Conservation (phyloP, 2,113 vertebrate species). For the Pseudonaja textilis region DNA sequence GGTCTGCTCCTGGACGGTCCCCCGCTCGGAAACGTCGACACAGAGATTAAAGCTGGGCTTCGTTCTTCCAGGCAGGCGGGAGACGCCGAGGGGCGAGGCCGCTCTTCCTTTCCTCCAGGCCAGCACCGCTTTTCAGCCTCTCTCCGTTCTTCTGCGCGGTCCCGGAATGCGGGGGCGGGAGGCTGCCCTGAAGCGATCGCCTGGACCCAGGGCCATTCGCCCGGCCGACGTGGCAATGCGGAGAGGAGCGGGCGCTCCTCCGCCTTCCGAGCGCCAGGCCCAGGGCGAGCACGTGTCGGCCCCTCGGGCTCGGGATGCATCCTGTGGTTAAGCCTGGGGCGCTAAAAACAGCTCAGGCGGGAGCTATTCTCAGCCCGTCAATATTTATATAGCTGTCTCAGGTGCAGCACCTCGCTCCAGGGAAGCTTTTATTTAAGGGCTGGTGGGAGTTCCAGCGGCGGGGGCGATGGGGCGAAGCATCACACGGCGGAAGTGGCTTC, state of each 20-base stretch:
- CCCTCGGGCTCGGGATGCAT: neutral
- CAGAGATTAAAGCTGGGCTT: neutral
- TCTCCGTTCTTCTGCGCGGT: neutral
- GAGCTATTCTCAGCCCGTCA: conserved; percentile 66
- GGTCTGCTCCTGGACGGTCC: too few relatives aligned
- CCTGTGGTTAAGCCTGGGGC: conserved; percentile 34
- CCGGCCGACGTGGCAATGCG: conserved; percentile 46
- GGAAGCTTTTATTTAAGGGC: conserved; percentile 50
- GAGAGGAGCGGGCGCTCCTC: neutral
- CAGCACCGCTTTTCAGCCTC: neutral
- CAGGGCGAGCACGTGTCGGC: conserved; percentile 10
- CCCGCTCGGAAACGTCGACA: neutral
- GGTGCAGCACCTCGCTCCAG: conserved; percentile 52
- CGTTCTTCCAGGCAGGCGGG: neutral
- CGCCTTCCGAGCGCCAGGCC: neutral
- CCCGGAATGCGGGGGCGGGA: neutral
- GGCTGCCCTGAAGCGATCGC: neutral
- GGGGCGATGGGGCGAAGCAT: conserved; percentile 47
- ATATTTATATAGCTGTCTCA: conserved; percentile 68
- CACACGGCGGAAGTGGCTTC: conserved; percentile 2
- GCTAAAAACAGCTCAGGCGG: conserved; percentile 62
- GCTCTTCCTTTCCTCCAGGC: neutral
- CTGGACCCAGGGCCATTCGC: neutral
- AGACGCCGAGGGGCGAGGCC: neutral
- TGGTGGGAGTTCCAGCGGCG: conserved; percentile 12